These are phyloP conservation scores for Helicorthomorpha holstii DNA, from an alignment of 1,140 invertebrate genomes.

Conservation along the genomic window DNA sequence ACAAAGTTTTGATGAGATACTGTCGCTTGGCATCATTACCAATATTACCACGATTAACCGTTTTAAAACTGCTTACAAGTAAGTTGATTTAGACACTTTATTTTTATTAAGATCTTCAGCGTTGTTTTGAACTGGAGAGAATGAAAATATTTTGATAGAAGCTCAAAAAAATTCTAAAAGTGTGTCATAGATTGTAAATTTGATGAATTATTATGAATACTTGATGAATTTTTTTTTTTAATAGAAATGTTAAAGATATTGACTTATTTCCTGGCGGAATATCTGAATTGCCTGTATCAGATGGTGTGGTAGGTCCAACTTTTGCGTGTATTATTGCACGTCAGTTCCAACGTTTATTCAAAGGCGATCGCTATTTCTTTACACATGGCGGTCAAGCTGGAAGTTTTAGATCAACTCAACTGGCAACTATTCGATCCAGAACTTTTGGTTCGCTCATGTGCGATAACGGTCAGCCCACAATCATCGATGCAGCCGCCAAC, in stretches of 20 bases:
- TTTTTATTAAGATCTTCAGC: too few species aligned
- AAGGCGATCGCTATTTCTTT: slow-evolving; percentile 23
- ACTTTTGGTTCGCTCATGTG: not conserved
- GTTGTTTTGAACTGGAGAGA: too few species aligned
- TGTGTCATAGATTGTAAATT: too few species aligned
- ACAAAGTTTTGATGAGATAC: slow-evolving; percentile 53
- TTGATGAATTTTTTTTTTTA: not conserved
- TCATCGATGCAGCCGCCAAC: too few species aligned
- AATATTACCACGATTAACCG: not conserved
- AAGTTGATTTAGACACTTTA: too few species aligned
- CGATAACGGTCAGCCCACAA: not conserved
- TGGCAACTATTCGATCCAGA: not conserved
- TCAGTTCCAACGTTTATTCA: slow-evolving; percentile 22
- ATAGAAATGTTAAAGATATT: slow-evolving; percentile 23
- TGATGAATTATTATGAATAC: too few species aligned
- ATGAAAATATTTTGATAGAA: too few species aligned
- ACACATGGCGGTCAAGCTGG: slow-evolving; percentile 19
- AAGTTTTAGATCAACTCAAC: slow-evolving; percentile 14
- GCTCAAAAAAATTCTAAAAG: too few species aligned
- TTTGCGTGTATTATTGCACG: slow-evolving; percentile 19
- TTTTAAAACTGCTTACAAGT: not conserved
- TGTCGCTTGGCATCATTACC: slow-evolving; percentile 17
- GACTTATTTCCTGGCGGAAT: slow-evolving; percentile 29
- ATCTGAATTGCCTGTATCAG: slow-evolving; percentile 25
- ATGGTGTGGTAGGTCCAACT: slow-evolving; percentile 20